Conservation (phyloP, 2,888 invertebrate genomes). For the Oasisia sp. region DNA sequence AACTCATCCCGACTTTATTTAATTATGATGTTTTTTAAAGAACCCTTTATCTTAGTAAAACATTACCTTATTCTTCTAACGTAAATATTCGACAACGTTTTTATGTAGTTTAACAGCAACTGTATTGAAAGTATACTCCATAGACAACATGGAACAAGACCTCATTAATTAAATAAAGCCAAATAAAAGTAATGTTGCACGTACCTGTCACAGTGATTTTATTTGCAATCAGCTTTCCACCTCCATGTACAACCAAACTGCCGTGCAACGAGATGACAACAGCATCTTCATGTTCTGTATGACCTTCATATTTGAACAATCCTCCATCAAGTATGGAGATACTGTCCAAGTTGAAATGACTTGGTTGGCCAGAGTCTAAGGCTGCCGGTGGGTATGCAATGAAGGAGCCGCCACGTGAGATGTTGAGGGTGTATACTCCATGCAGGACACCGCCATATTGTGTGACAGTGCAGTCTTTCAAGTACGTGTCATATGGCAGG, state of each 20-base stretch:
- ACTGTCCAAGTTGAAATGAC: conserved; percentile 44
- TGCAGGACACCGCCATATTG: conserved; percentile 48
- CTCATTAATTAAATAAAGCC: not conserved
- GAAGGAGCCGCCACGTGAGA: conserved; percentile 48
- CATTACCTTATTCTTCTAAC: no score
- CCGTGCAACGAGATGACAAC: conserved; percentile 44
- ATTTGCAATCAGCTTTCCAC: conserved; percentile 47
- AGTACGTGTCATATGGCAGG: conserved; percentile 48
- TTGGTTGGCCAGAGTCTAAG: conserved; percentile 36
- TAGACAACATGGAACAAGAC: not conserved
- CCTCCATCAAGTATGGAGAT: conserved; percentile 45
- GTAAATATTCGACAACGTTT: no score
- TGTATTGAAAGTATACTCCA: no score
- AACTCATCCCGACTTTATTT: no score
- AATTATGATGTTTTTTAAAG: no score
- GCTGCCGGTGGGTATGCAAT: conserved; percentile 45
- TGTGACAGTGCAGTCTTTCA: conserved; percentile 41
- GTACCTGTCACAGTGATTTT: conserved; percentile 25
- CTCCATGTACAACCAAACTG: conserved; percentile 47
- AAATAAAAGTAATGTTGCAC: not conserved
- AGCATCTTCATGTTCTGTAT: conserved; percentile 39
- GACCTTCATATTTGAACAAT: conserved; percentile 45
- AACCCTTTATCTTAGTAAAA: no score
- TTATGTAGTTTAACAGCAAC: no score
- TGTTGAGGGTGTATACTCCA: conserved; percentile 49